Evolutionary conservation across 2,113 vertebrate genomes (phyloP).

Genomic region (Romanogobio albipinnatus): DNA sequence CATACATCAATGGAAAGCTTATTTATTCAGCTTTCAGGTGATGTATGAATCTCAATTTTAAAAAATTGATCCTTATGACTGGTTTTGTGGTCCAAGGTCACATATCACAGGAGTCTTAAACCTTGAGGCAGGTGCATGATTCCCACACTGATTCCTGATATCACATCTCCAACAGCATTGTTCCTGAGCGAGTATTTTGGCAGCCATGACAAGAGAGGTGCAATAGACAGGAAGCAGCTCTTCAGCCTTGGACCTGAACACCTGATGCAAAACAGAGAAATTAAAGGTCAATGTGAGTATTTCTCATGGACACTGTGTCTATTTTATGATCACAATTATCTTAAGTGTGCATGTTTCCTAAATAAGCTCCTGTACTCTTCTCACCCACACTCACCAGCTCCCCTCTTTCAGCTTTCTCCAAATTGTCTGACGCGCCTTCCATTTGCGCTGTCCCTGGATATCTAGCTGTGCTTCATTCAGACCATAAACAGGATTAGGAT

Average conservation of each 20-base stretch:
- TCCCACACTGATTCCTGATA: slow-evolving; percentile 90
- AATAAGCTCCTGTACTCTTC: not conserved
- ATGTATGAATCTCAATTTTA: too few species aligned
- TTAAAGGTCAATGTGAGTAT: not conserved
- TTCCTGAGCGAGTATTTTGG: slow-evolving; percentile 85
- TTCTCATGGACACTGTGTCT: not conserved
- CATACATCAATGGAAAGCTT: too few species aligned
- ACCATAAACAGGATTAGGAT: not conserved
- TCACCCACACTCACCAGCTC: slow-evolving; percentile 62
- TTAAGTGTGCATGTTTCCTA: not conserved
- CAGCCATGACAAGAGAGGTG: slow-evolving; percentile 87
- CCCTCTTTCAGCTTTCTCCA: slow-evolving; percentile 54
- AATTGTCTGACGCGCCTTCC: slow-evolving; percentile 48
- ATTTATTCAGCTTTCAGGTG: too few species aligned
- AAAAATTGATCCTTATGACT: too few species aligned
- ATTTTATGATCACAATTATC: slow-evolving; percentile 3
- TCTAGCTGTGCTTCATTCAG: slow-evolving; percentile 63
- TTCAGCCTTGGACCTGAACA: slow-evolving; percentile 75
- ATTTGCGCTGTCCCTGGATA: slow-evolving; percentile 57
- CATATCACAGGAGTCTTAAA: slow-evolving; percentile 41
- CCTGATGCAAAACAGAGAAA: slow-evolving; percentile 65
- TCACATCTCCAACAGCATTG: slow-evolving; percentile 83
- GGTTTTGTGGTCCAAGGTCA: too few species aligned
- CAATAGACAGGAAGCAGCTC: slow-evolving; percentile 70
- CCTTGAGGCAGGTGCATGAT: slow-evolving; percentile 94